These are phyloP conservation scores for Cyanoderma ruficeps DNA, from an alignment of 2,113 vertebrate genomes.

Conservation along the genomic window DNA sequence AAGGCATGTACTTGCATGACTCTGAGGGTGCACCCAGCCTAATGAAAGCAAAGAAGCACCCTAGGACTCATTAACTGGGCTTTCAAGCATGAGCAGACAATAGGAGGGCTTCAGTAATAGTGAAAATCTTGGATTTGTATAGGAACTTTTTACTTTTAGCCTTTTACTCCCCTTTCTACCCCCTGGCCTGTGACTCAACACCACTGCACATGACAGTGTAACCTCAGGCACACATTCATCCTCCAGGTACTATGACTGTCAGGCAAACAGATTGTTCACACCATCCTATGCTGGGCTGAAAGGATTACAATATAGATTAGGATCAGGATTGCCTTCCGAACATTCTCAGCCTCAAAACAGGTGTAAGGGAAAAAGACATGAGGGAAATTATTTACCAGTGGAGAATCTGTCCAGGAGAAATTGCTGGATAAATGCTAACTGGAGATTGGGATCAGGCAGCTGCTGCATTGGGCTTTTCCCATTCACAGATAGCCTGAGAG, in stretches of 20 bases:
- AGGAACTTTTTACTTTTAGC: constrained; percentile 9
- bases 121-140: neutral
- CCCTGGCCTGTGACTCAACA: neutral
- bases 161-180: neutral
- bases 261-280: neutral
- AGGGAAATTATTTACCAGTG: neutral
- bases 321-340: constrained; percentile 24
- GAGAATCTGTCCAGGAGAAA: constrained; percentile 18
- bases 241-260: neutral
- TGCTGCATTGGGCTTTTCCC: neutral
- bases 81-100: neutral
- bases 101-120: neutral
- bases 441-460: constrained; percentile 22
- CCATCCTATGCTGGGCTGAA: neutral
- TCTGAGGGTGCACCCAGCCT: neutral
- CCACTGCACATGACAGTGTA: neutral
- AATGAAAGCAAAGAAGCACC: neutral
- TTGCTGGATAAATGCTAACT: neutral
- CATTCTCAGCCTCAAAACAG: constrained; percentile 33
- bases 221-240: neutral
- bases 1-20: accelerated
- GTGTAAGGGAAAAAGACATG: constrained; percentile 8
- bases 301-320: constrained; percentile 38
- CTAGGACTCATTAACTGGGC: neutral
- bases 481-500: neutral